Base-by-base conservation (phyloP, 2,888 invertebrate genomes). In the Deilephila porcellus region DNA sequence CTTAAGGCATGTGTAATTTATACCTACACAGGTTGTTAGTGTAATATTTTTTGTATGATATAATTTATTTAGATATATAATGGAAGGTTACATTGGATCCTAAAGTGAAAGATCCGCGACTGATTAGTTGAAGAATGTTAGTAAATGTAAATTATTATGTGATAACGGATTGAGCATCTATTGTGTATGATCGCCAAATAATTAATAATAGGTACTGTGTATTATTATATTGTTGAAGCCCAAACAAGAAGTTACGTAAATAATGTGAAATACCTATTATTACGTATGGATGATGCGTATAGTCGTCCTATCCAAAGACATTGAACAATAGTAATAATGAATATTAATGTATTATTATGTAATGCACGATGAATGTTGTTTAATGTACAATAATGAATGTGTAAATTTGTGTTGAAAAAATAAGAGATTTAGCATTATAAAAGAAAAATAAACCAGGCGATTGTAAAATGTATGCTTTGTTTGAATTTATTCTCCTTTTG, bases 21-120 rank as follows among this genome's bases (percentile, higher is more conserved):
- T 88, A 90, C 85, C 82, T 87, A 88, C 87, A 86, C 87, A 86
- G 87, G 89, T 88, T 88, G 85, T 88, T 90, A 90, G 90, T 89
- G 89, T 91, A 90, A 91, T 93, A 92, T 92, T 93, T 93, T 94
- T 94, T 94, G 93, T 94, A 94, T 92, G 86, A 93, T 94, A 93
- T 94, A 92, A 94, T 93, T 94, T 94, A 93, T 94, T 92, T 92
- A 93, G 91, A 85, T 88, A 88, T 86, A 82, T 90, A 91, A 90
- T 87, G 92, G 91, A 91, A 93, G 87, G 93, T 90, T 92, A 91
- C 89, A 91, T 86, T 92, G 94, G 94, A 90, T 92, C 93, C 91
- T 82, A 81, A 84, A 84, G 89, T 84, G 86, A 87, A 76, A 91
- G 94, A 87, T 91, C 94, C 92, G 85, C 93, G 94, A 94, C 94